A percentile compares a stretch with the other conserved stretches of the same genome.
Evolutionary conservation across 2,113 vertebrate genomes (phyloP).

Genomic region (Calyptommatus sinebrachiatus): DNA sequence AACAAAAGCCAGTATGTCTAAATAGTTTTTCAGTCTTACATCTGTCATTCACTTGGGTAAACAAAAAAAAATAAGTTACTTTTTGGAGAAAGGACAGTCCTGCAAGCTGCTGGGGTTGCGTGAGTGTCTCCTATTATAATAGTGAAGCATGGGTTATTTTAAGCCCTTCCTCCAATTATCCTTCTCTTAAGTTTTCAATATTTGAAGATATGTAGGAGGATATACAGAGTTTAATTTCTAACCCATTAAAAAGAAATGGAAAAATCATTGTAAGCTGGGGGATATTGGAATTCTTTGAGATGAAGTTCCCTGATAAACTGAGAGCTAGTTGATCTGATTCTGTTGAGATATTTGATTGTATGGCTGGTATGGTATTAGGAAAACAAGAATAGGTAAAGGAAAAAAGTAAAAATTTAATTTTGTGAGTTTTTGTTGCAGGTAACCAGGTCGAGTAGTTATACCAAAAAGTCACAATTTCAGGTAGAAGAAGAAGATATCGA

Average conservation of each 20-base stretch:
- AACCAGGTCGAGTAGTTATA: constrained; percentile 92
- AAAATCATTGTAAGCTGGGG: neutral
- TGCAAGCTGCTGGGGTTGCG: neutral
- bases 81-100: neutral
- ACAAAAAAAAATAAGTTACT: too few relatives aligned
- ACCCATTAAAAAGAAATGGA: too few relatives aligned
- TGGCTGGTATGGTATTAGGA: neutral
- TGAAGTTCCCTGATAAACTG: neutral
- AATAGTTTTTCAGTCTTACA: neutral
- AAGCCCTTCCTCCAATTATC: too few relatives aligned
- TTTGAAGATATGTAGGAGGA: too few relatives aligned
- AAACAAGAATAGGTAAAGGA: neutral
- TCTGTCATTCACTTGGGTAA: too few relatives aligned
- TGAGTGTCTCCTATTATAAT: too few relatives aligned
- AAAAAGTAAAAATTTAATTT: constrained; percentile 34
- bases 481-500: constrained; percentile 98
- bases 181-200: too few relatives aligned
- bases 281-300: neutral
- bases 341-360: neutral
- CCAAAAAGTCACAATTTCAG: constrained; percentile 92
- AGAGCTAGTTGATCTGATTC: neutral
- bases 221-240: too few relatives aligned
- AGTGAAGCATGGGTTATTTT: too few relatives aligned
- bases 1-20: neutral
- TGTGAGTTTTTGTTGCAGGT: constrained; percentile 76